Conservation (phyloP, 2,113 vertebrate species). For the Paratilapia polleni region DNA sequence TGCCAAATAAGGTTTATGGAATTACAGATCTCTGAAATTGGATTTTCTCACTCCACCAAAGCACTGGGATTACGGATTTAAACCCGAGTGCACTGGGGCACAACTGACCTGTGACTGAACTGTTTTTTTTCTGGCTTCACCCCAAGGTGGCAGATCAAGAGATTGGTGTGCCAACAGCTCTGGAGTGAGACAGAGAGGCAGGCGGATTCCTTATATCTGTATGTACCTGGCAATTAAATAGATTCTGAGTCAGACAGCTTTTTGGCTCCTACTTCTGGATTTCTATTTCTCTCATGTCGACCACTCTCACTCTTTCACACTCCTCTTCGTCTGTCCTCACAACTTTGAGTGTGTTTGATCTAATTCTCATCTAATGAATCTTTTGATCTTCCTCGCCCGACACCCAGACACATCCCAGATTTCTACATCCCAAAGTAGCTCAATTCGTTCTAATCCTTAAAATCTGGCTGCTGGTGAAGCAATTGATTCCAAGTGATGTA, state of each 20-base stretch:
- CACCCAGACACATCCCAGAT: conserved; percentile 54
- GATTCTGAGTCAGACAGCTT: conserved; percentile 33
- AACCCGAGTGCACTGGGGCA: conserved; percentile 29
- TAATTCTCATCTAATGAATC: conserved; percentile 63
- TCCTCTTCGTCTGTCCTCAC: conserved; percentile 46
- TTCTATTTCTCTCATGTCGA: conserved; percentile 32
- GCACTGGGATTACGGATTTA: conserved; percentile 69
- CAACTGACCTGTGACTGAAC: conserved; percentile 69
- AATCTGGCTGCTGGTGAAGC: conserved; percentile 46
- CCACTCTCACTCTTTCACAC: conserved; percentile 35
- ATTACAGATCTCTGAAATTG: conserved; percentile 81
- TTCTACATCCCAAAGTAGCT: conserved; percentile 54
- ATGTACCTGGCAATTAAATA: conserved; percentile 46
- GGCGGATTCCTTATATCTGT: conserved; percentile 12
- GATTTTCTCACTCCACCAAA: conserved; percentile 75
- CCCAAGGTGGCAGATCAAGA: conserved; percentile 45
- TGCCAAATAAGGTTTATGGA: conserved; percentile 78
- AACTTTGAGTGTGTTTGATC: conserved; percentile 69
- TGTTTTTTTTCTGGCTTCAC: conserved; percentile 16
- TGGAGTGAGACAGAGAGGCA: neutral
- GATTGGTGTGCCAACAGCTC: neutral
- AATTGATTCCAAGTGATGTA: conserved; percentile 49
- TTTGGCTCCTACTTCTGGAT: conserved; percentile 30
- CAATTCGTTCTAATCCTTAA: conserved; percentile 59
- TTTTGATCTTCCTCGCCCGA: conserved; percentile 65